Conservation (phyloP, 2,797 vertebrate species). For the Discoglossus pictus region DNA sequence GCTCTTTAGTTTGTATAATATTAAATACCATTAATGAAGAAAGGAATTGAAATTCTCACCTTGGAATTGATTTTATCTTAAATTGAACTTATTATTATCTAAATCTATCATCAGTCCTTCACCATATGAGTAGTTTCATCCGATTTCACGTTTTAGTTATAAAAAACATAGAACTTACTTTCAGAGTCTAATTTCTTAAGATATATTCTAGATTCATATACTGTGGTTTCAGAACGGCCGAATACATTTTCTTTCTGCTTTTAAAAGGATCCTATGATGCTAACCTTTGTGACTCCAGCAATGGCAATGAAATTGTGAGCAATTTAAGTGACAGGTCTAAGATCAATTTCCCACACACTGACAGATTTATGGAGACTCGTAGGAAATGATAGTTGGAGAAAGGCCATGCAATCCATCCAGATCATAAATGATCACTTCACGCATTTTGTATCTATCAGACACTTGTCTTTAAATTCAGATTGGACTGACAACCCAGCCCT, state of each 20-base stretch:
- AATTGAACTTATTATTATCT: too few species aligned
- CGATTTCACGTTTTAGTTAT: too few species aligned
- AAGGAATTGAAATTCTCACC: too few species aligned
- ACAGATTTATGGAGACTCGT: conserved; percentile 21
- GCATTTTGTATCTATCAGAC: conserved; percentile 18
- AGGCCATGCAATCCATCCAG: conserved; percentile 24
- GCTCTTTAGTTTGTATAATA: too few species aligned
- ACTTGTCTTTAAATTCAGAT: conserved; percentile 6
- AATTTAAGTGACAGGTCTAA: conserved; percentile 10
- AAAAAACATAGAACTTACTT: too few species aligned
- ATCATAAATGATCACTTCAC: conserved; percentile 4
- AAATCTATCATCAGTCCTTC: too few species aligned
- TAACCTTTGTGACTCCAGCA: conserved; percentile 30
- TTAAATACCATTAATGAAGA: too few species aligned
- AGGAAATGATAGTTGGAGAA: conserved; percentile 23
- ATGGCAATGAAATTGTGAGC: conserved; percentile 14
- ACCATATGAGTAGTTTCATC: too few species aligned
- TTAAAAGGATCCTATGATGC: neutral
- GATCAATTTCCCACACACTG: conserved; percentile 26
- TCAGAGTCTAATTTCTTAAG: too few species aligned
- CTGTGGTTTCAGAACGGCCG: neutral
- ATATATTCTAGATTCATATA: too few species aligned
- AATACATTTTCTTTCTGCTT: conserved; percentile 4
- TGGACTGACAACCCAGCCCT: neutral
- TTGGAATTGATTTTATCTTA: too few species aligned